These are phyloP conservation scores for Charadrius vociferus DNA, from an alignment of 2,113 vertebrate genomes.

Conservation along the genomic window DNA sequence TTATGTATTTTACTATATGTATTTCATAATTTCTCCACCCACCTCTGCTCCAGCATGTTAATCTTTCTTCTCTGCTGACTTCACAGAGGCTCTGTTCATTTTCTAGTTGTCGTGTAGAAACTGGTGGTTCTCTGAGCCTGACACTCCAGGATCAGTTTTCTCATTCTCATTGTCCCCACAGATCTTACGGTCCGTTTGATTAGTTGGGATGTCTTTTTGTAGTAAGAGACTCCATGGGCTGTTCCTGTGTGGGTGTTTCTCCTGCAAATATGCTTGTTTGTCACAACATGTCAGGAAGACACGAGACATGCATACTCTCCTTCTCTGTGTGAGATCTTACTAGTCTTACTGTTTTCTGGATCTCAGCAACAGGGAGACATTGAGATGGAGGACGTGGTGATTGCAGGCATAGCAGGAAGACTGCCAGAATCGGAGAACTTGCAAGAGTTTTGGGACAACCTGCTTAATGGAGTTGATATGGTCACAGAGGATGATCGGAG, in stretches of 20 bases:
- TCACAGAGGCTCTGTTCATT: background rate
- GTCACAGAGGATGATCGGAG: constrained; percentile 93
- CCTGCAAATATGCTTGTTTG: background rate
- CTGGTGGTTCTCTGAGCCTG: background rate
- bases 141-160: background rate
- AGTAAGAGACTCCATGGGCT: background rate
- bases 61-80: constrained; percentile 42
- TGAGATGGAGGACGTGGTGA: constrained; percentile 93
- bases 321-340: background rate
- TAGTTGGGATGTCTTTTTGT: background rate
- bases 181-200: background rate
- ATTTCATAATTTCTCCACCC: constrained; percentile 66
- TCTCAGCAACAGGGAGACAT: constrained; percentile 47
- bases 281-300: constrained; percentile 2
- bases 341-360: background rate
- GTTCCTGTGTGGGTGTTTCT: constrained; percentile 45
- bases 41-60: constrained; percentile 39
- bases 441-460: constrained; percentile 96
- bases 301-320: background rate
- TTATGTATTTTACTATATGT: constrained; percentile 61
- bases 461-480: constrained; percentile 93
- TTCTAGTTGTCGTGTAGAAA: background rate
- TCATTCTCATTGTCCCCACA: background rate
- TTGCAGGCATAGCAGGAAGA: constrained; percentile 92
- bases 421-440: constrained; percentile 92